Conservation (phyloP, 2,113 vertebrate species). For the Channa argus region DNA sequence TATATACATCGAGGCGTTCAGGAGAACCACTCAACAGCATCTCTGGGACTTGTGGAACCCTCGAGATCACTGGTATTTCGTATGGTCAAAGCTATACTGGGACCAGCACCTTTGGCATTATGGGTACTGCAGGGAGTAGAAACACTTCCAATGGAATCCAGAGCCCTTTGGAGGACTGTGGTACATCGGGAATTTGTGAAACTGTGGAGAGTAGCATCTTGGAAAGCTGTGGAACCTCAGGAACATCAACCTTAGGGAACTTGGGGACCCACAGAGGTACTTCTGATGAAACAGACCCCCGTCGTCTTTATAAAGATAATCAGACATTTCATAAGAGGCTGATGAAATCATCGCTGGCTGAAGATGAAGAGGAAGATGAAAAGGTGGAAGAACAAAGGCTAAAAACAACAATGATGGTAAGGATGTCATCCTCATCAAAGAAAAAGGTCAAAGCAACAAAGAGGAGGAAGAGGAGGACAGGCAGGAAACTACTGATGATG, state of each 20-base stretch:
- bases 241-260: neutral
- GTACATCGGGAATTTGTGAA: neutral
- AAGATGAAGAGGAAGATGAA: constrained; percentile 41
- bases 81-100: neutral
- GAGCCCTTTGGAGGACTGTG: neutral
- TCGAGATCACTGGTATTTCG: neutral
- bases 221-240: neutral
- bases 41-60: neutral
- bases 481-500: constrained; percentile 58
- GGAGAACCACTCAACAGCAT: neutral
- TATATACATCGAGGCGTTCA: neutral
- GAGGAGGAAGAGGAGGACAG: constrained; percentile 35
- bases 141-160: neutral
- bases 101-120: neutral
- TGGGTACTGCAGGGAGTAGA: neutral
- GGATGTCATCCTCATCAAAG: constrained; percentile 21
- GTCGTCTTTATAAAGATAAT: neutral
- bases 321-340: constrained; percentile 3
- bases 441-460: constrained; percentile 44
- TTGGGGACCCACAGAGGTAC: neutral
- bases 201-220: neutral
- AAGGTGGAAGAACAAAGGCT: neutral
- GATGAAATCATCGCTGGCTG: constrained; percentile 52
- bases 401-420: neutral
- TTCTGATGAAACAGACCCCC: neutral